Base-by-base conservation (phyloP, 2,113 vertebrate genomes). In the Indicator maculatus region DNA sequence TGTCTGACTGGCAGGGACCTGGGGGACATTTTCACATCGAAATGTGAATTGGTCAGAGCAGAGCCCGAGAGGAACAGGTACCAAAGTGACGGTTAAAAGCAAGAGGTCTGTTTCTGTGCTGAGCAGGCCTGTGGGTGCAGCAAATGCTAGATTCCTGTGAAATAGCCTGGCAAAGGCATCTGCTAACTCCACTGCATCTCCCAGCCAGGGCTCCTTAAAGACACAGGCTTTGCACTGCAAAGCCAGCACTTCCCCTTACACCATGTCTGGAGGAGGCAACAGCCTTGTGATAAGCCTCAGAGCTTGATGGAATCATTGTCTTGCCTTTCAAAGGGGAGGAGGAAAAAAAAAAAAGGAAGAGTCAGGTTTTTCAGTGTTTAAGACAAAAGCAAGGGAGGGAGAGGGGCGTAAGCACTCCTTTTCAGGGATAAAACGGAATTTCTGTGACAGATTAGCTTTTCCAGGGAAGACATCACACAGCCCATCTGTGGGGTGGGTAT, bases 401-500 rank as follows among this genome's bases (percentile, higher is more conserved):
- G 83, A 47, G 30, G 36, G 31, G 31, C 53, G 69, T 79, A 58
- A 87, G 67, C 21, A 13, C 60, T 90, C 80, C 55, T 93, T 88
- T 84, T 76, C 81, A 56, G 74, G 53, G 79, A 96, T 38, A 93
- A 91, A 82, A 13, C 38, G 81, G 82, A 93, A 96, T 93, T 88
- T 88, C 84, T 80, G 84, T 76, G 72, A 75, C 82, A 92, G 86
- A 95, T 95, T 41, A 84, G 74, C 91, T 94, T 93, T 93, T 87
- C 88, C 89, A 74, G 83, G 74, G 89, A 93, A 90, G 83, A 66
- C 52, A 93, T 94, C 93, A 77, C 55, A 70, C 74, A 91, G 93
- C 93, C 92, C 92, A 91, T 96, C 94, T 95, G 96, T 93, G 90
- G 93, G 79, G 86, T 83, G 83, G 75, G 33, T 86, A 96, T 96